Base-by-base conservation (phyloP, 2,113 vertebrate genomes). In the Condylura cristata region DNA sequence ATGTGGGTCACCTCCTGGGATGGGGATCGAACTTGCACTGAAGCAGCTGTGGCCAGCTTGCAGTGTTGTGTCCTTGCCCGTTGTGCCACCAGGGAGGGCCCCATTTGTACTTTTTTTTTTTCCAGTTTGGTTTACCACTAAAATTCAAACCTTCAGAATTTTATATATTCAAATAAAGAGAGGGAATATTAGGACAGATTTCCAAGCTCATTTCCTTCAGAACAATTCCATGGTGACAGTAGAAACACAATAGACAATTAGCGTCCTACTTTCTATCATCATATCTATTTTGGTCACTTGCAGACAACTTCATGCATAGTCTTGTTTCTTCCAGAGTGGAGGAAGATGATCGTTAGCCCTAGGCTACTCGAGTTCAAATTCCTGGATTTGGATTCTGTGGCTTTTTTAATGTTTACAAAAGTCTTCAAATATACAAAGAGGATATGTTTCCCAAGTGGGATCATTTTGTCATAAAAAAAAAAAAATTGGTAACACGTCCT, bases 351-450 rank as follows among this genome's bases (percentile, higher is more conserved):
- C 56, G 7, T 56, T 66, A 95, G 44, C 5, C 37, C 53, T 3
- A 26, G 16, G 4, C 6, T 7, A 28, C 1, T 51, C 10, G 65
- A 30, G 4, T 78, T 74, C 76, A 72, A 74, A 10, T 56, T 26
- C 32, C 46, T 75, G 51, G n/a, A 37, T 85, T 8, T 37, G 44
- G 5, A 66, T 24, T 79, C 41, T 30, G 12, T 81, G 39, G 46
- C n/a, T 58, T 26, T 90, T 94, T 82, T 9, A 78, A 79, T 89
- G 72, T 70, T 86, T 61, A 61, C 1, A 81, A 44, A 60, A 93
- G 60, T 80, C 5, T 53, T 82, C 32, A 89, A 75, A 74, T 75
- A 37, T 24, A 66, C 26, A 58, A 8, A 11, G 94, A 93, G 10
- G 65, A 2, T 1, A 7, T 7, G 16, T 95, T 93, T 71, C 60